Percentiles rank a stretch among this genome's conserved stretches.
These are phyloP conservation scores for Galerucella calmariensis DNA, from an alignment of 2,888 invertebrate species.

Conservation along the genomic window DNA sequence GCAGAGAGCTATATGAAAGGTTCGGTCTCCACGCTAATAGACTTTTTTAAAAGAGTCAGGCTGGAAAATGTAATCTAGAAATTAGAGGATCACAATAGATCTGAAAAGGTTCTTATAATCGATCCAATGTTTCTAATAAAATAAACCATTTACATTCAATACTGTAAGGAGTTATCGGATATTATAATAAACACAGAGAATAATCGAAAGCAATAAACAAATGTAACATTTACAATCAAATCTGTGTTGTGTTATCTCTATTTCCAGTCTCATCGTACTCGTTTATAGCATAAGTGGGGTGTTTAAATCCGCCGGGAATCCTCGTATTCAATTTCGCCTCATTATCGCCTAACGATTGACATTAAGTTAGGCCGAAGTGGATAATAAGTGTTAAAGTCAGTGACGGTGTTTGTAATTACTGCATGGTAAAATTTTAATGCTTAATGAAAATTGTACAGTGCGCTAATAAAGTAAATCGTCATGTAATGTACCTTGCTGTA, in stretches of 20 bases:
- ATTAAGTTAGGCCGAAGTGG: slow-evolving; percentile 34
- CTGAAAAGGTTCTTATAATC: too few species aligned
- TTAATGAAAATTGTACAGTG: neutral
- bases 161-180: neutral
- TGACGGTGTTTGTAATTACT: slow-evolving; percentile 12
- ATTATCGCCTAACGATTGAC: slow-evolving; percentile 38
- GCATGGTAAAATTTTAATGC: neutral
- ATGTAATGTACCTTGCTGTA: too few species aligned
- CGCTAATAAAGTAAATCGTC: too few species aligned
- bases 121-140: neutral
- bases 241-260: slow-evolving; percentile 28
- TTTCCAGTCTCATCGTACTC: slow-evolving; percentile 28
- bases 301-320: slow-evolving; percentile 35
- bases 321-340: slow-evolving; percentile 41
- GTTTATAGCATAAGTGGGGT: slow-evolving; percentile 35
- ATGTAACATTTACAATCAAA: slow-evolving; percentile 13
- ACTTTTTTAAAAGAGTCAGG: too few species aligned
- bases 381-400: slow-evolving; percentile 31
- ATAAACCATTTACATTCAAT: neutral
- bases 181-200: neutral
- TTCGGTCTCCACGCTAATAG: too few species aligned
- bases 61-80: too few species aligned
- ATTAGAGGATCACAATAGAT: too few species aligned
- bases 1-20: too few species aligned
- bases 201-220: neutral